Evolutionary conservation across 2,113 vertebrate genomes (phyloP).

Genomic region (Leucopsar rothschildi): DNA sequence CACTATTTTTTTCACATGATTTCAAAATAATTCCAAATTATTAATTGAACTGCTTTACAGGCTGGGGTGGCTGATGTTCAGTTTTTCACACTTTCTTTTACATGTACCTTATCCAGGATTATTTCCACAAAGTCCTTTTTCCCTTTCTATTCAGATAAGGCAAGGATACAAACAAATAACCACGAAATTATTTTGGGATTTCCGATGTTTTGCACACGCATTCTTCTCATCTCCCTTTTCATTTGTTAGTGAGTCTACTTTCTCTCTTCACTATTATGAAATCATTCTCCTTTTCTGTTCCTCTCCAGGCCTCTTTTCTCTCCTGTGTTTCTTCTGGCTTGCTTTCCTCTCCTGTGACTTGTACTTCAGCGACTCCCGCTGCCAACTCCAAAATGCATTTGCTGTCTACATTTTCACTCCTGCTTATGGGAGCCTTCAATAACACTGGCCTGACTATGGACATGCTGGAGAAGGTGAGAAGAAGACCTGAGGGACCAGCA

Average conservation of each 20-base stretch:
- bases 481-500: not conserved
- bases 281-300: not conserved
- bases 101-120: not conserved
- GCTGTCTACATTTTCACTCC: not conserved
- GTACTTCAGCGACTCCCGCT: not conserved
- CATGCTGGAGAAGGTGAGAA: not conserved
- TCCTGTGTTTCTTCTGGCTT: not conserved
- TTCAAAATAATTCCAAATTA: conserved; percentile 11
- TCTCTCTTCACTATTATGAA: not conserved
- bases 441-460: not conserved
- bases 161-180: not conserved
- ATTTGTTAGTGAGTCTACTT: not conserved
- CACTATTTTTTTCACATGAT: not conserved
- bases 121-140: not conserved
- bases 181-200: not conserved
- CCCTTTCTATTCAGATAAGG: not conserved
- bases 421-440: not conserved
- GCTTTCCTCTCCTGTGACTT: not conserved
- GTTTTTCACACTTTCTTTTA: not conserved
- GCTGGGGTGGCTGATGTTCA: not conserved
- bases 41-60: not conserved
- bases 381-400: not conserved
- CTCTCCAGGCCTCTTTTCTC: not conserved
- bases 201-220: not conserved
- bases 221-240: not conserved